Evolutionary conservation across 2,113 vertebrate genomes (phyloP), one percentile per base, ranked within the genome.

Genomic region (Microtus richardsoni): DNA sequence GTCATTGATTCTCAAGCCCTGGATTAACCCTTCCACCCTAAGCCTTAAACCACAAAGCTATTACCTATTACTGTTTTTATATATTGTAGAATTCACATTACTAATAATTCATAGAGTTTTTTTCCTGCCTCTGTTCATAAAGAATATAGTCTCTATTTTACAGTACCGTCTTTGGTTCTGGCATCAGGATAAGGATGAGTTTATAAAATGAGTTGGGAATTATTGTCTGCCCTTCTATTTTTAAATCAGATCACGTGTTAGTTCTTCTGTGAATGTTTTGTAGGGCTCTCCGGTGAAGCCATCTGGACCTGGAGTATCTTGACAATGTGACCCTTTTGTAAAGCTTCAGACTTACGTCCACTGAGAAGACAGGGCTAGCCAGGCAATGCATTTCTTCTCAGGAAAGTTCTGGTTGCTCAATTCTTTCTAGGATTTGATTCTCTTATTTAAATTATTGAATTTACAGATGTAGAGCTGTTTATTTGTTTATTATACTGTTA

Each of bases 141-240:
- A 66, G 60, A 8, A 66, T 16, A 73, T 0, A 41, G 28, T 66
- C 8, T 88, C 26, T 17, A 91, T 33, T 74, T 49, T 71, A 85
- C 16, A 75, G 14, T 77, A 44, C 26, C 52, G 4, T 52, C 47
- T 54, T 36, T 21, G 47, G 30, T 36, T 52, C 47, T 52, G 75
- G 71, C 77, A 44, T 74, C 66, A 86, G 68, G 13, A 36, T 82
- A 91, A 82, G 22, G 12, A 28, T 87, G 64, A 73, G 17, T 95
- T 94, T 77, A 74, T 74, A 90, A 88, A 96, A 64, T 58, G 28
- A 60, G 47, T 66, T 68, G 47, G 52, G 17, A 91, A 73, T 10
- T 80, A 16, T 28, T 91, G 77, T 66, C 14, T 71, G 30, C 21
- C 90, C 26, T 84, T 88, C 14, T 83, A 54, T 6, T 91, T 91